Conservation (phyloP, 2,797 vertebrate species). For the Amniataba percoides region DNA sequence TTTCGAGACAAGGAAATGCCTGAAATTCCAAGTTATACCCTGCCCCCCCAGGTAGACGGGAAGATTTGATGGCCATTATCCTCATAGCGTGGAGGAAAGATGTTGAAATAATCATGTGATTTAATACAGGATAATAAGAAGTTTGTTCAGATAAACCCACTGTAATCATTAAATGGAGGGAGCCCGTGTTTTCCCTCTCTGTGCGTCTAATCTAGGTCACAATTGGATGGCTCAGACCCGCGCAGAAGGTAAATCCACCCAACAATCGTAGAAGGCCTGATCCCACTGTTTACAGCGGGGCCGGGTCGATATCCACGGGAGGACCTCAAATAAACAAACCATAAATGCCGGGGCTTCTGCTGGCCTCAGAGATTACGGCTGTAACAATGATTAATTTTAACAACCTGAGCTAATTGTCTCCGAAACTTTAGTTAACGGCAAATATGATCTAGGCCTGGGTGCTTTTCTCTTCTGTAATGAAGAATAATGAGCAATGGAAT, state of each 20-base stretch:
- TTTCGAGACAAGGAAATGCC: constrained; percentile 54
- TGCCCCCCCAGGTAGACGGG: constrained; percentile 10
- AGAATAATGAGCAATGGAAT: constrained; percentile 81
- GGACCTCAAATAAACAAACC: constrained; percentile 80
- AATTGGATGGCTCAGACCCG: constrained; percentile 69
- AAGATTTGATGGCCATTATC: constrained; percentile 28
- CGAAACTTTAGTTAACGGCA: constrained; percentile 85
- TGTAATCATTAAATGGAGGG: constrained; percentile 51
- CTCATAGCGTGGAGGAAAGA: constrained; percentile 1
- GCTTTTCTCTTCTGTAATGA: constrained; percentile 78
- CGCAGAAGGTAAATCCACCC: constrained; percentile 73
- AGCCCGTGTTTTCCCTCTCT: constrained; percentile 45
- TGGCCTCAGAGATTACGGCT: constrained; percentile 69
- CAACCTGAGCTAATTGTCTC: constrained; percentile 84
- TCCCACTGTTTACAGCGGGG: constrained; percentile 74
- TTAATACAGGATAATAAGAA: constrained; percentile 41
- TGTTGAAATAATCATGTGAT: constrained; percentile 25
- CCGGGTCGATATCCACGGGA: constrained; percentile 76
- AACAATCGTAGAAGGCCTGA: constrained; percentile 69
- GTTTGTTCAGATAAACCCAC: constrained; percentile 53
- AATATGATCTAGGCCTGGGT: constrained; percentile 80
- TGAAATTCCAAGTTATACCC: constrained; percentile 38
- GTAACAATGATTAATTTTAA: constrained; percentile 86
- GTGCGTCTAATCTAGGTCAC: constrained; percentile 68
- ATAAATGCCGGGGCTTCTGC: constrained; percentile 74